Conservation (phyloP, 2,888 invertebrate genomes). For the Cantharis flavilabris region DNA sequence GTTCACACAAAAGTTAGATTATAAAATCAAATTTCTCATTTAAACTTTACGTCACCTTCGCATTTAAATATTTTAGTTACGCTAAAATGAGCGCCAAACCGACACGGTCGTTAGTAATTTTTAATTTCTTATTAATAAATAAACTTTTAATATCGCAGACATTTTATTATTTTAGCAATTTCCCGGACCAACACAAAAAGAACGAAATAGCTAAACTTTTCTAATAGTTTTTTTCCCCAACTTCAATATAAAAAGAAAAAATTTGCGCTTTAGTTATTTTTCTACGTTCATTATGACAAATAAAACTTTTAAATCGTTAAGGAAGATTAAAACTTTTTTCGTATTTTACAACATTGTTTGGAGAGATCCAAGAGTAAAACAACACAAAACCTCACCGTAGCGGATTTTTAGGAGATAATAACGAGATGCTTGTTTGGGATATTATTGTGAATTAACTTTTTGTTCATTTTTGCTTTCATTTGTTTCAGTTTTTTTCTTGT, state of each 20-base stretch:
- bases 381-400: conserved; percentile 10
- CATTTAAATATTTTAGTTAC: neutral
- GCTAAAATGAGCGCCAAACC: neutral
- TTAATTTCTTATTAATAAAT: neutral
- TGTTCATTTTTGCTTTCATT: neutral
- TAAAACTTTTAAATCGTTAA: conserved; percentile 17
- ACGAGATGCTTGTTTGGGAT: conserved; percentile 10
- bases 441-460: conserved; percentile 13
- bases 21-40: neutral
- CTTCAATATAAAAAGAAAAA: neutral
- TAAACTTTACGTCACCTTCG: neutral
- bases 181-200: neutral
- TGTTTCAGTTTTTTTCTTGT: conserved; percentile 8
- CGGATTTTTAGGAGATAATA: conserved; percentile 15
- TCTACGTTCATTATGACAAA: neutral
- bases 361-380: conserved; percentile 13
- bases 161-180: neutral
- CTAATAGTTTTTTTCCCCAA: neutral
- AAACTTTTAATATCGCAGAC: neutral
- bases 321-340: conserved; percentile 16
- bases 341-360: conserved; percentile 7
- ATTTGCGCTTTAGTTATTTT: neutral
- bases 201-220: neutral
- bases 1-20: neutral
- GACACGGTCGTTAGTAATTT: neutral